These are phyloP conservation scores for Entomobrya proxima DNA, from an alignment of 2,888 invertebrate genomes.

Conservation along the genomic window DNA sequence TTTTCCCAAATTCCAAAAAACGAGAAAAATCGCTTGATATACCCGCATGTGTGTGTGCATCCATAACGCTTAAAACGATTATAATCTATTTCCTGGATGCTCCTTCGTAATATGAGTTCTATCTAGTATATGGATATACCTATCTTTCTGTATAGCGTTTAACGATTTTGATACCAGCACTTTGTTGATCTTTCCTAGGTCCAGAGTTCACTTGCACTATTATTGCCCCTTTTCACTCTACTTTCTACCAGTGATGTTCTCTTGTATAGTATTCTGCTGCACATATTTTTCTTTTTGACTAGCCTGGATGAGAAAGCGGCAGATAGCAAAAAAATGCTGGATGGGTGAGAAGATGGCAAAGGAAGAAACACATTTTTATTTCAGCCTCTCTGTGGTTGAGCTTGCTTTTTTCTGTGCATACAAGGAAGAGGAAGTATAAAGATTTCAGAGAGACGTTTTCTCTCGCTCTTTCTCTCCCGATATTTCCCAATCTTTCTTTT, in stretches of 20 bases:
- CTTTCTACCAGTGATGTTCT: background rate
- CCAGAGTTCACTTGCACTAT: conserved; percentile 21
- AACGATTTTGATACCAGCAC: background rate
- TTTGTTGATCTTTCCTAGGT: conserved; percentile 15
- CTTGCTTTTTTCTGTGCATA: background rate
- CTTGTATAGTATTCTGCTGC: background rate
- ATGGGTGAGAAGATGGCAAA: background rate
- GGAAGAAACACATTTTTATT: background rate
- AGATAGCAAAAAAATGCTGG: background rate
- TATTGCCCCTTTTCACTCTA: background rate
- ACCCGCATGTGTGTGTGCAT: background rate
- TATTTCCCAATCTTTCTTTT: conserved; percentile 30
- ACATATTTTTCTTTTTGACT: no score
- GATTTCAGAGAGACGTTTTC: background rate
- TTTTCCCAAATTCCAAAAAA: no score
- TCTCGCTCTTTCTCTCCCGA: background rate
- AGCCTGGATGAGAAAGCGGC: background rate
- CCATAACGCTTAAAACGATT: background rate
- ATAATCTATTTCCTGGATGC: conserved; percentile 15
- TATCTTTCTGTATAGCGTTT: background rate
- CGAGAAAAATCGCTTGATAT: background rate
- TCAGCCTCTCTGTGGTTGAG: background rate
- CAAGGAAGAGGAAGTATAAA: background rate
- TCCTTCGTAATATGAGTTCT: background rate
- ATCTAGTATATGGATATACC: background rate